Base-by-base conservation (phyloP, 2,888 invertebrate genomes). In the Steinernema scapterisci region DNA sequence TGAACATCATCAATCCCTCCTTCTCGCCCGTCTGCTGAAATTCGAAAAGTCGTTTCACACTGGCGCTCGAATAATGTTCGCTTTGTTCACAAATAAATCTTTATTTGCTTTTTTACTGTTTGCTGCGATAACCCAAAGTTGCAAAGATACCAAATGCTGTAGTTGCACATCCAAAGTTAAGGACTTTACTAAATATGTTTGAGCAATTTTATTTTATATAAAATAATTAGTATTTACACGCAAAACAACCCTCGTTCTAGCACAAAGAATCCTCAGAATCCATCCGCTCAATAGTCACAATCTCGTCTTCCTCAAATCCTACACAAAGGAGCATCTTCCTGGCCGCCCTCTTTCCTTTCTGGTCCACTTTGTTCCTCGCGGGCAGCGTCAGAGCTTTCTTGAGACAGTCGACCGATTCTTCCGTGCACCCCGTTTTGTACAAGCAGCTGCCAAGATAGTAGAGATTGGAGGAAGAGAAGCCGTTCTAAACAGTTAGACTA, bases 401-500 rank as follows among this genome's bases (percentile, higher is more conserved):
- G 5, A 63, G 63, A n/a, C 63, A 63, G 31, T 38, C 63, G 31
- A 31, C 19, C 13, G 63, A 25, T 13, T 27, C 63, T 6, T 31
- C 63, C 25, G 19, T 38, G 63, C 25, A 31, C 6, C 63, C 63
- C 5, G 63, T 31, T 27, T 63, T 63, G 63, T 38, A 27, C 1
- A 63, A n/a, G 63, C 63, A 63, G 31, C 63, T 63, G 31, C 63
- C 63, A 1, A 63, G 19, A 31, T 63, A 63, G 63, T 63, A 63
- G 63, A 63, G 63, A n/a, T 63, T 63, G 31, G 63, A 63, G 63
- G 63, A 25, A 5, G 63, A 63, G 63, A 63, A 63, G 11, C 63
- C 63, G 63, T 38, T 63, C 63, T 63, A 48, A 48, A 48, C 6
- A 13, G 5, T 48, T 16, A 13, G 48, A 9, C 9, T 38, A 38